phyloP scores from a whole-genome alignment of 1,140 invertebrate genomes.

The Drosophila parvula region DNA sequence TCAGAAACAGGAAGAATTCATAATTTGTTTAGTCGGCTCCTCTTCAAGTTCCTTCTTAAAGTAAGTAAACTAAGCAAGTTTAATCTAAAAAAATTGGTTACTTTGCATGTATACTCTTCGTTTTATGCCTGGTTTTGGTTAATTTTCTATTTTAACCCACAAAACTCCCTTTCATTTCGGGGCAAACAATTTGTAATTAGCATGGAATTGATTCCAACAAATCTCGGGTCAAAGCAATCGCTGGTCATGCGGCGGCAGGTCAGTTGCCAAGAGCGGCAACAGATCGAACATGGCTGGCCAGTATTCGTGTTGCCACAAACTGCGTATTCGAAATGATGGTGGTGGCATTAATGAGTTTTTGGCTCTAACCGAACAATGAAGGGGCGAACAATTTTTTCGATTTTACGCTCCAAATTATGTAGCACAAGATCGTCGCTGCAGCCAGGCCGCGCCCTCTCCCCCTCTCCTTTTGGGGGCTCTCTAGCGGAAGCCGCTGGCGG shows the following conservation, averaged over 20 bases:
- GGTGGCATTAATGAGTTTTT: slow-evolving; percentile 62
- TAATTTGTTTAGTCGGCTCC: background rate
- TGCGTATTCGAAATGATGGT: slow-evolving; percentile 50
- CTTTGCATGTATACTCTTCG: background rate
- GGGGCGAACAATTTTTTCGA: slow-evolving; percentile 64
- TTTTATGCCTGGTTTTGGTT: background rate
- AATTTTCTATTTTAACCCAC: background rate
- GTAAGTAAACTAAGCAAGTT: background rate
- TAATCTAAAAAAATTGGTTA: background rate
- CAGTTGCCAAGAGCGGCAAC: background rate
- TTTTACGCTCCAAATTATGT: slow-evolving; percentile 72
- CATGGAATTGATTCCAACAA: slow-evolving; percentile 27
- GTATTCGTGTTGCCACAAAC: background rate
- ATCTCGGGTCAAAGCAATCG: slow-evolving; percentile 22
- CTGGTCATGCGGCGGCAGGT: slow-evolving; percentile 19
- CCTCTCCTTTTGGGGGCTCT: background rate
- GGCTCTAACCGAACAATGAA: slow-evolving; percentile 50
- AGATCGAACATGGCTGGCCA: no score
- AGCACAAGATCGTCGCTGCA: slow-evolving; percentile 12
- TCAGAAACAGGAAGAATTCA: slow-evolving; percentile 11
- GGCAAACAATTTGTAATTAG: slow-evolving; percentile 16
- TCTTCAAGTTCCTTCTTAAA: no score
- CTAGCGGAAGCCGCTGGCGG: slow-evolving; percentile 24
- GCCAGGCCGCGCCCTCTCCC: background rate
- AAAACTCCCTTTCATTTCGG: slow-evolving; percentile 1